Evolutionary conservation across 2,888 invertebrate species (phyloP).

Genomic region (Microdon myrmicae): DNA sequence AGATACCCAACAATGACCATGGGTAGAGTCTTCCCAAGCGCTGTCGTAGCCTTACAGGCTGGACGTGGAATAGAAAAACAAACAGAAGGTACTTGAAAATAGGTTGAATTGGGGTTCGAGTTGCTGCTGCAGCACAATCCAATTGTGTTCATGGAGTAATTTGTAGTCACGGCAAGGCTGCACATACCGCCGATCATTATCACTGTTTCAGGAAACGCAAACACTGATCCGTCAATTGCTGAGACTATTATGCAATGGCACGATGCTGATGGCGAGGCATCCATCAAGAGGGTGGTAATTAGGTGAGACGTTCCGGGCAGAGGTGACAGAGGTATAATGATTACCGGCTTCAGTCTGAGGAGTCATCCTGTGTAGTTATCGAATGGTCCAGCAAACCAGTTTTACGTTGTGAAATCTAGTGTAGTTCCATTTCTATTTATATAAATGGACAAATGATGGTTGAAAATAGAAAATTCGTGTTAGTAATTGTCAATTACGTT

Average conservation of each 20-base stretch:
- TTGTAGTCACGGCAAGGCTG: slow-evolving; percentile 27
- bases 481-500: too few species aligned
- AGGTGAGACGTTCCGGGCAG: slow-evolving; percentile 6
- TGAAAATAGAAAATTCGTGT: too few species aligned
- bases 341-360: not conserved
- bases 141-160: slow-evolving; percentile 18
- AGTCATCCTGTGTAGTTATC: too few species aligned
- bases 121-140: not conserved
- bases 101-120: not conserved
- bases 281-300: slow-evolving; percentile 19
- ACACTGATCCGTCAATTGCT: slow-evolving; percentile 43
- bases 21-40: slow-evolving; percentile 13
- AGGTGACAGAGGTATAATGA: not conserved
- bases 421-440: too few species aligned
- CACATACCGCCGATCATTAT: slow-evolving; percentile 35
- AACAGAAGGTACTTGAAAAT: slow-evolving; percentile 41
- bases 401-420: too few species aligned
- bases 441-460: too few species aligned
- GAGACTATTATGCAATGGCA: slow-evolving; percentile 48
- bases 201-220: slow-evolving; percentile 39
- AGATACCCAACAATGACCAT: slow-evolving; percentile 26
- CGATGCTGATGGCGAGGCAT: slow-evolving; percentile 18
- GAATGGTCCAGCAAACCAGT: too few species aligned
- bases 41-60: slow-evolving; percentile 34
- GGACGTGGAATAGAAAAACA: slow-evolving; percentile 33